Percentiles rank a stretch among this genome's conserved stretches.
phyloP scores from a whole-genome alignment of 2,797 vertebrate species.

The Crocodylus rhombifer region DNA sequence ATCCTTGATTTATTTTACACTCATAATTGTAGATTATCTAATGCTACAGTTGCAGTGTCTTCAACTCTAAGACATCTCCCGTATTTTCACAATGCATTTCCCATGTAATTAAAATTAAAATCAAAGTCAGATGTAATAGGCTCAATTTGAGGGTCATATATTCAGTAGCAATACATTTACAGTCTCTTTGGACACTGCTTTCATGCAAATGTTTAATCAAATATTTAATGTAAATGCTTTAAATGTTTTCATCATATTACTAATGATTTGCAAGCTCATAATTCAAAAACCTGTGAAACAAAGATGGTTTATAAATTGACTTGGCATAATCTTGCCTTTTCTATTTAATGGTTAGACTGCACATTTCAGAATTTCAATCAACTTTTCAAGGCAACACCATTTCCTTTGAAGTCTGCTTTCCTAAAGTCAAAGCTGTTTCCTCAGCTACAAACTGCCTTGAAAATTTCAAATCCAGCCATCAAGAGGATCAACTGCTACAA shows the following conservation, averaged over 20 bases:
- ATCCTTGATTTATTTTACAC: not conserved
- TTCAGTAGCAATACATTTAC: not conserved
- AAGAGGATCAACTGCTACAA: not conserved
- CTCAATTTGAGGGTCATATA: conserved; percentile 30
- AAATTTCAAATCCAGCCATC: conserved; percentile 23
- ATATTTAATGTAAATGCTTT: conserved; percentile 56
- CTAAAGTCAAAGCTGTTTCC: conserved; percentile 27
- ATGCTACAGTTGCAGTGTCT: not conserved
- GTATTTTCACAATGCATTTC: not conserved
- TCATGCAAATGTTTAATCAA: not conserved
- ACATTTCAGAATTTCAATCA: not conserved
- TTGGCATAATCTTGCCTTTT: conserved; percentile 33
- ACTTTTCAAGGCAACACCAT: conserved; percentile 2
- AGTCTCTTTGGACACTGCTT: conserved; percentile 5
- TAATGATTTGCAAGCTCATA: conserved; percentile 58
- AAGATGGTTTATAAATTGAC: conserved; percentile 26
- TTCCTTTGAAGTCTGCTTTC: conserved; percentile 61
- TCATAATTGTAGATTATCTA: conserved; percentile 42
- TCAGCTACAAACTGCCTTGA: conserved; percentile 4
- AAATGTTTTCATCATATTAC: conserved; percentile 51
- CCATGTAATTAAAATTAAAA: conserved; percentile 24
- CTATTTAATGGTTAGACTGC: conserved; percentile 22
- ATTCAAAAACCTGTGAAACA: conserved; percentile 40
- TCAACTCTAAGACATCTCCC: not conserved
- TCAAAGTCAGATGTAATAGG: not conserved